These are phyloP conservation scores for Eudemis profundana DNA, from an alignment of 2,888 invertebrate genomes.

Conservation along the genomic window DNA sequence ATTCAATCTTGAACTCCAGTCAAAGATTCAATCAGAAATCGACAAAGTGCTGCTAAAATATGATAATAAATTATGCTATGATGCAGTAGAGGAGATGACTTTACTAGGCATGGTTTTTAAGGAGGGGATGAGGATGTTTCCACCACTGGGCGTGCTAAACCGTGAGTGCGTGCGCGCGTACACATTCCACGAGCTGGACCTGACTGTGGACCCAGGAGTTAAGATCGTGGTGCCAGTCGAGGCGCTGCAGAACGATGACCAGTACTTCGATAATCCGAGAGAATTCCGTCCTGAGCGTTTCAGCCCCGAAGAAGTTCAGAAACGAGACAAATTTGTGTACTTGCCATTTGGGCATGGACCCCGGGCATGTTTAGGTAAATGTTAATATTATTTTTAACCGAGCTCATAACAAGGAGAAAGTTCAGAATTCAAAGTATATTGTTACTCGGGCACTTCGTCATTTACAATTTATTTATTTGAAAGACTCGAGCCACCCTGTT, in stretches of 20 bases:
- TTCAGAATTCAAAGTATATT: no score
- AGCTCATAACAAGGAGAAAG: neutral
- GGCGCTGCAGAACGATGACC: constrained; percentile 46
- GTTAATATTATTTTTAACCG: neutral
- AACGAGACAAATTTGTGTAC: constrained; percentile 49
- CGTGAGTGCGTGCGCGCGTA: constrained; percentile 44
- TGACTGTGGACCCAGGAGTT: constrained; percentile 44
- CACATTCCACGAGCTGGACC: constrained; percentile 39
- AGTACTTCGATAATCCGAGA: constrained; percentile 45
- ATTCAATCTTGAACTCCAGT: constrained; percentile 53
- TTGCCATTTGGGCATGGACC: constrained; percentile 47
- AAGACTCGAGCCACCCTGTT: no score
- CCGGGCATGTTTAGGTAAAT: constrained; percentile 45
- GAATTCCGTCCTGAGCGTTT: constrained; percentile 54
- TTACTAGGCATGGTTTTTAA: constrained; percentile 45
- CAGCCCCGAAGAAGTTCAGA: constrained; percentile 45
- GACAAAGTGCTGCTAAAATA: constrained; percentile 45
- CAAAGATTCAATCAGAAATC: constrained; percentile 52
- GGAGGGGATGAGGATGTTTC: constrained; percentile 46
- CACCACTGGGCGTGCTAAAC: constrained; percentile 44
- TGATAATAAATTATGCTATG: constrained; percentile 45
- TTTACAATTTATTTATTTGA: no score
- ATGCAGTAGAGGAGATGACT: constrained; percentile 44
- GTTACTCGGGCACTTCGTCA: neutral
- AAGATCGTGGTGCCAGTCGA: constrained; percentile 44